phyloP scores from a whole-genome alignment of 1,140 invertebrate species.

The Cydia strobilella region DNA sequence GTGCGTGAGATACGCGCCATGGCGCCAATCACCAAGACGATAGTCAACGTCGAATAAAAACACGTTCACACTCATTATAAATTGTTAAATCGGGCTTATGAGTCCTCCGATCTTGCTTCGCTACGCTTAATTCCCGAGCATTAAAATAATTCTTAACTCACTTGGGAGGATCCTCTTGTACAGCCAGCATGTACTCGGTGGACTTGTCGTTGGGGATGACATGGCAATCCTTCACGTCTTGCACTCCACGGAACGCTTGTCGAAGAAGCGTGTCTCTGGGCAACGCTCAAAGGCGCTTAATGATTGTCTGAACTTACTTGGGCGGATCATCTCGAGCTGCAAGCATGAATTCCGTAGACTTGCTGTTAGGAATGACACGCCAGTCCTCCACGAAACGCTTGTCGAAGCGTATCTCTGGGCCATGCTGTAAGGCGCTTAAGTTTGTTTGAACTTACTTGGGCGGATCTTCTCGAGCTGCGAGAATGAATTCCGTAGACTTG shows the following conservation, averaged over 20 bases:
- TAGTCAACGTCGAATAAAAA: no score
- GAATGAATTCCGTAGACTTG: conserved; percentile 93
- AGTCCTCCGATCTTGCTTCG: no score
- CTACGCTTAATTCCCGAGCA: no score
- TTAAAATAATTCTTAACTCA: conserved; percentile 54
- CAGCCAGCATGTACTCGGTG: conserved; percentile 92
- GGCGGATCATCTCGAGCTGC: conserved; percentile 87
- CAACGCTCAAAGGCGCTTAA: no score
- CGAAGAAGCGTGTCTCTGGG: conserved; percentile 49
- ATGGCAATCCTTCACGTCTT: no score
- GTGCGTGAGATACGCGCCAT: no score
- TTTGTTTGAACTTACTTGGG: conserved; percentile 81
- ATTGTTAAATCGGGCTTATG: no score
- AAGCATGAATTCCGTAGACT: conserved; percentile 93
- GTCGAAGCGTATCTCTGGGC: conserved; percentile 51
- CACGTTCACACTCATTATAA: no score
- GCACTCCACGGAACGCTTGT: conserved; percentile 70
- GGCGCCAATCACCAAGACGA: no score
- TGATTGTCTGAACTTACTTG: conserved; percentile 77
- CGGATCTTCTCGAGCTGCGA: conserved; percentile 91
- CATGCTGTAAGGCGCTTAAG: no score
- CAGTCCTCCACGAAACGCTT: conserved; percentile 81
- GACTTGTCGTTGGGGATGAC: conserved; percentile 94
- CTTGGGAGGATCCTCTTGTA: conserved; percentile 86
- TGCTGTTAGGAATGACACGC: conserved; percentile 93